A percentile compares a stretch with the other conserved stretches of the same genome.
These are phyloP conservation scores for Zeugodacus cucurbitae DNA, from an alignment of 1,140 invertebrate species.

Conservation along the genomic window DNA sequence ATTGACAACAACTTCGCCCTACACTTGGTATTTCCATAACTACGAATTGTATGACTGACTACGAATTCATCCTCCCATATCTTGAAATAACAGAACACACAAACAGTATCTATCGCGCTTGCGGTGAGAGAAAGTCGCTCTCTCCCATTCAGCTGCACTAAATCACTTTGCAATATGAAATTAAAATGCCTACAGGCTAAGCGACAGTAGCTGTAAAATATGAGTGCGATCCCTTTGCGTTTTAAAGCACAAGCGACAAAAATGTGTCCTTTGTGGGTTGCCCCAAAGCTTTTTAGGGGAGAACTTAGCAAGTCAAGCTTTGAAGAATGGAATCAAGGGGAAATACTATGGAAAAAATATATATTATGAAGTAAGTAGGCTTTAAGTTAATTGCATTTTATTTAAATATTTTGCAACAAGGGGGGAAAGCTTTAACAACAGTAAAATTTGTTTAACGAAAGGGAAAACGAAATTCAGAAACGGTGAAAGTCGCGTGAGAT, in stretches of 20 bases:
- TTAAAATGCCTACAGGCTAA: slow-evolving; percentile 29
- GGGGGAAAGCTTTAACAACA: background rate
- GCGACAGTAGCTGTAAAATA: background rate
- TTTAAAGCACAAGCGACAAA: background rate
- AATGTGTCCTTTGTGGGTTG: background rate
- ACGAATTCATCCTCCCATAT: background rate
- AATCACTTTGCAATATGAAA: slow-evolving; percentile 32
- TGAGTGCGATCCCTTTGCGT: background rate
- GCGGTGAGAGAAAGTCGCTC: background rate
- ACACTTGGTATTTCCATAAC: background rate
- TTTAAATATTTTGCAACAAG: background rate
- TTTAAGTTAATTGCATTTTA: too few species aligned
- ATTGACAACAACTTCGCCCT: background rate
- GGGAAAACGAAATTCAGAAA: too few species aligned
- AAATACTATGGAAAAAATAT: too few species aligned
- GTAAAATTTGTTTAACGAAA: too few species aligned
- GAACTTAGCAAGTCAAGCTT: background rate
- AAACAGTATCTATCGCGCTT: background rate
- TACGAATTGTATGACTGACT: too few species aligned
- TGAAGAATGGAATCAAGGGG: too few species aligned
- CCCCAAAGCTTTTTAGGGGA: background rate
- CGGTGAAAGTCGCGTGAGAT: too few species aligned
- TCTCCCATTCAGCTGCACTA: slow-evolving; percentile 3
- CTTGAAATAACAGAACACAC: background rate
- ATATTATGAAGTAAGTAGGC: too few species aligned